Base-by-base conservation (phyloP, 2,888 invertebrate genomes). In the Ecliptopera silaceata region DNA sequence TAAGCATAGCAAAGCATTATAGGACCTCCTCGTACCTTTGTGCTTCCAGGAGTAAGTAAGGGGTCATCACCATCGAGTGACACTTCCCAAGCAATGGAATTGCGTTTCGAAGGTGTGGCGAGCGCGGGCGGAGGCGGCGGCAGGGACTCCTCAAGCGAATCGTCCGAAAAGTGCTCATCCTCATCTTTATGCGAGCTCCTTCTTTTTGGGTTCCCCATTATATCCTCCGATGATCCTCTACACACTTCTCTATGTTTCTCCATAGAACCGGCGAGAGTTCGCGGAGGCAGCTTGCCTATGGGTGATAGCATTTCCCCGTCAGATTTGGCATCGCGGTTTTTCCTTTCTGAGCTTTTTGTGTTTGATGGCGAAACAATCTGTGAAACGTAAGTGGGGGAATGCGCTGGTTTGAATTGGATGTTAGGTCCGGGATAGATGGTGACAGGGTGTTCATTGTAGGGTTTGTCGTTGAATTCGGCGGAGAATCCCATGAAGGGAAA, bases 41-140 rank as follows among this genome's bases (percentile, higher is more conserved):
- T 94, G 74, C 94, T 94, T 48, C 94, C 95, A 41, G 95, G 95
- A 42, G 94, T 94, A 61, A 94, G 92, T 39, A 95, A 90, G 56
- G 94, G 93, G 79, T 94, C 94, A 74, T 92, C 92, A 79, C 94
- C 94, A 78, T 95, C 94, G 71, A 97, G 92, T 62, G 96, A 95
- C 63, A 97, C 96, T 92, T 97, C 96, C 96, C 97, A 96, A 63
- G 96, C 96, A 69, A 96, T 96, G 78, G 96, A 96, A 77, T 95
- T 94, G 72, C 96, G 93, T 88, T 96, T 96, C 77, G 93, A 94
- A 69, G 93, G 93, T 64, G 93, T 93, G 58, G 83, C 82, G 67
- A 81, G 84, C 55, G 89, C 84, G 32, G 93, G 92, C 67, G 92
- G 92, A 62, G 93, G 94, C 41, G 94, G 95, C 36, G 94, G 95